These are phyloP conservation scores for Epistrophe eligans DNA, from an alignment of 2,888 invertebrate genomes.

Conservation along the genomic window DNA sequence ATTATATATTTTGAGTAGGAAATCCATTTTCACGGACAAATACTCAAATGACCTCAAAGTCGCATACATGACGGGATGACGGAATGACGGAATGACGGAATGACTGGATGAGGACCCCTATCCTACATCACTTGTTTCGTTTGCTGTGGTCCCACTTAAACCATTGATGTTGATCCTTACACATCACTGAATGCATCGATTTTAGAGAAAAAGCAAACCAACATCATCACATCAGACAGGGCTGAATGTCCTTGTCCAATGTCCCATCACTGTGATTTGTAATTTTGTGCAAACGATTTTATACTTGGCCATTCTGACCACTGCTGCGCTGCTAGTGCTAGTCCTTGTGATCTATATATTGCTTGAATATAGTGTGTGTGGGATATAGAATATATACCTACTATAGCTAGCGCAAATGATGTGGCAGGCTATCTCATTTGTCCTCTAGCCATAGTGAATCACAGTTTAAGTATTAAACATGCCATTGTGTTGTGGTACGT, in stretches of 20 bases:
- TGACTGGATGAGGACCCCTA: background rate
- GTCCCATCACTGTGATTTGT: conserved; percentile 73
- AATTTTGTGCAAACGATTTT: conserved; percentile 72
- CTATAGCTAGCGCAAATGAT: conserved; percentile 57
- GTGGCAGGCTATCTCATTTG: conserved; percentile 74
- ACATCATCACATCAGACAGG: conserved; percentile 30
- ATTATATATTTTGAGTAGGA: conserved; percentile 49
- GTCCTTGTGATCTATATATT: conserved; percentile 18
- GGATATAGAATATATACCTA: conserved; percentile 1
- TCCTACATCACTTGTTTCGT: conserved; percentile 33
- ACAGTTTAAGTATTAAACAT: conserved; percentile 74
- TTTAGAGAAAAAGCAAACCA: conserved; percentile 46
- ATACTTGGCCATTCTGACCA: conserved; percentile 45
- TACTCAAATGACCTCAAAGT: conserved; percentile 60
- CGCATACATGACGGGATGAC: conserved; percentile 28
- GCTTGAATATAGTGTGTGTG: background rate
- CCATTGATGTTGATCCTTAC: conserved; percentile 67
- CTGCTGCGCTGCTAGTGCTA: background rate
- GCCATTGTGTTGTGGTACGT: conserved; percentile 67
- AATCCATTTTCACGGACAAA: conserved; percentile 51
- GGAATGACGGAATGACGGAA: background rate
- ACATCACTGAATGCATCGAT: conserved; percentile 67
- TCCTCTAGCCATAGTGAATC: conserved; percentile 70
- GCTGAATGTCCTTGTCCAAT: conserved; percentile 17
- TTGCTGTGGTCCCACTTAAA: conserved; percentile 55